A percentile compares a stretch with the other conserved stretches of the same genome.
phyloP scores from a whole-genome alignment of 2,113 vertebrate genomes.

The Amia ocellicauda region DNA sequence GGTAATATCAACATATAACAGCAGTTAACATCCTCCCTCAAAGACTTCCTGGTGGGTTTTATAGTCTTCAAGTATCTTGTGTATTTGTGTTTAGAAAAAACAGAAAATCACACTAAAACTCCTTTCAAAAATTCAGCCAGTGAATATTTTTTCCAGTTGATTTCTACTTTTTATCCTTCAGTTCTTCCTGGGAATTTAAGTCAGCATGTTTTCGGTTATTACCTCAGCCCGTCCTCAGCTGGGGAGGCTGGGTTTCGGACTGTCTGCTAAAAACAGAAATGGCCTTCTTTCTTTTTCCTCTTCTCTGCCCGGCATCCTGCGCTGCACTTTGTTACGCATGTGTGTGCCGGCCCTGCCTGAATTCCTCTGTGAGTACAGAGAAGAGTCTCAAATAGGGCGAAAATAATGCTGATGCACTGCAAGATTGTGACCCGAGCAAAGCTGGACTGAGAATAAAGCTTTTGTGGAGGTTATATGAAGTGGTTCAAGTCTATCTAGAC shows the following conservation, averaged over 20 bases:
- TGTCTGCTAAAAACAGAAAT: constrained; percentile 32
- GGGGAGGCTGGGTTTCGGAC: constrained; percentile 9
- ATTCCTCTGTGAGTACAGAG: constrained; percentile 5
- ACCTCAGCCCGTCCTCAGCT: constrained; percentile 12
- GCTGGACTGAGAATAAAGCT: constrained; percentile 17
- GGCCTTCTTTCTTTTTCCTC: constrained; percentile 16
- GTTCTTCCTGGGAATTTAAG: neutral
- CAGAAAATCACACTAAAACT: no score
- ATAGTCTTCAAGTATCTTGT: no score
- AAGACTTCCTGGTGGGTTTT: no score
- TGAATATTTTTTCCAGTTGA: no score
- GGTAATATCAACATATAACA: no score
- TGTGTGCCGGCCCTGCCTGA: neutral
- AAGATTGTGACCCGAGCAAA: constrained; percentile 48
- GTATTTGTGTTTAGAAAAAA: no score
- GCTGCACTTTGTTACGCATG: constrained; percentile 9
- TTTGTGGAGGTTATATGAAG: no score
- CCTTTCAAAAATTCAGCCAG: no score
- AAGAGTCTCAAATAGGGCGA: constrained; percentile 5
- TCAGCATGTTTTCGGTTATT: constrained; percentile 6
- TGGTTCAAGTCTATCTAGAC: no score
- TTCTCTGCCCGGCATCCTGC: neutral
- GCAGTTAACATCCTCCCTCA: no score
- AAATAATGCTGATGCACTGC: constrained; percentile 45
- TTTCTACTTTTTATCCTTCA: no score